Base-by-base conservation (phyloP, 2,113 vertebrate species). In the Daboia siamensis region DNA sequence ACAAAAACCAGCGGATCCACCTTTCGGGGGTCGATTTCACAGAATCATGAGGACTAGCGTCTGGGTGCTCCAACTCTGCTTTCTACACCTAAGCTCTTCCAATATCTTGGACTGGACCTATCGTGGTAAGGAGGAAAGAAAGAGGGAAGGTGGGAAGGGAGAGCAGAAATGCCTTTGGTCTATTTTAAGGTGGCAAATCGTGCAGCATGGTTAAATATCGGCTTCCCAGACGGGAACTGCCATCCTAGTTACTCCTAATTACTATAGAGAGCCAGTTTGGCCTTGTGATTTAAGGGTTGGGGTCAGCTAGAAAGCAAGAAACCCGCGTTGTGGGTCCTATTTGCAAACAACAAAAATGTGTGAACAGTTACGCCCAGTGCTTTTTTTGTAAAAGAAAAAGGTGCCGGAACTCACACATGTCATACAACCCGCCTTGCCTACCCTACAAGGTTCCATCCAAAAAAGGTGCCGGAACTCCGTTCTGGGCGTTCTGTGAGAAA, bases 21-120 rank as follows among this genome's bases (percentile, higher is more conserved):
- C 1, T 12, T 4, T 13, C 44, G 0, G 0, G 52, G 48, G 80
- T 87, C 29, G 23, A 26, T 26, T 33, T 20, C 94, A 94, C 96
- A 0, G 88, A 8, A 20, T 39, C 80, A 97, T 96, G 97, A 59
- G 15, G 90, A 0, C 90, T 46, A 1, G 57, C 17, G 12, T 23
- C 0, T 85, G 13, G 1, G 24, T 95, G 33, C 23, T 96, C 44
- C 56, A 86, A 0, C 91, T 97, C 61, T 61, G 97, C 85, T 94
- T 97, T 90, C 3, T 91, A 26, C 3, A 15, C 0, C 94, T 80
- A 1, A 7, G 93, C 88, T 56, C 3, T 74, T 69, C 90, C 13
- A 90, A 95, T 20, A 10, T 92, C 0, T 0, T 88, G 0, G 51
- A 94, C 0, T 98, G 98, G 98, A 96, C 97, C 0, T 97, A 98